These are phyloP conservation scores for Sturnira hondurensis DNA, from an alignment of 2,113 vertebrate species.

Conservation along the genomic window DNA sequence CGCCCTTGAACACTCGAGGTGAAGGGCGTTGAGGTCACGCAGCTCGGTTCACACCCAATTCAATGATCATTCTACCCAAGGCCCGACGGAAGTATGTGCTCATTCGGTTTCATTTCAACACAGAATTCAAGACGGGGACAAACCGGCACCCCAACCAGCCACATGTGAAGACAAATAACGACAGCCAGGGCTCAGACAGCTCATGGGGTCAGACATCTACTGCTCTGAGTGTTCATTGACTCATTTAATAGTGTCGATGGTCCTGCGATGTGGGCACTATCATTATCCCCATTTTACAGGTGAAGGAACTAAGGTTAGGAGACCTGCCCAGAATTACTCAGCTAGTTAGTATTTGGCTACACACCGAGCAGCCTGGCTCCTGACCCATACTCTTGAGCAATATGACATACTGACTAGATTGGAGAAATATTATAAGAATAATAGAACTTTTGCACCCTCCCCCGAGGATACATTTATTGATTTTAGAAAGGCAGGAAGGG, in stretches of 20 bases:
- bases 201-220: not conserved
- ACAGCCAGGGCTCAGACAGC: accelerated
- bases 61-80: not conserved
- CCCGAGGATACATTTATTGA: too few species aligned
- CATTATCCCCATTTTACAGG: not conserved
- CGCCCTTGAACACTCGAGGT: not conserved
- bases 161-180: not conserved
- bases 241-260: not conserved
- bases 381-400: not conserved
- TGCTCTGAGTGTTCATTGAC: not conserved
- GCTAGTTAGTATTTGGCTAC: not conserved
- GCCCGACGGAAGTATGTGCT: not conserved
- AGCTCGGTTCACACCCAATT: not conserved
- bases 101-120: not conserved
- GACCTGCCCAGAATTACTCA: not conserved
- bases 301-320: not conserved
- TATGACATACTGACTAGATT: not conserved
- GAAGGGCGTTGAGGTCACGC: not conserved
- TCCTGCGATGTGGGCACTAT: not conserved
- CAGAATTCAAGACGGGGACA: not conserved
- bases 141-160: not conserved
- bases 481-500: too few species aligned
- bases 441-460: not conserved
- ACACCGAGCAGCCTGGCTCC: not conserved
- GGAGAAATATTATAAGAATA: not conserved